These are phyloP conservation scores for Callimico goeldii DNA, from an alignment of 2,797 vertebrate species.

Conservation along the genomic window DNA sequence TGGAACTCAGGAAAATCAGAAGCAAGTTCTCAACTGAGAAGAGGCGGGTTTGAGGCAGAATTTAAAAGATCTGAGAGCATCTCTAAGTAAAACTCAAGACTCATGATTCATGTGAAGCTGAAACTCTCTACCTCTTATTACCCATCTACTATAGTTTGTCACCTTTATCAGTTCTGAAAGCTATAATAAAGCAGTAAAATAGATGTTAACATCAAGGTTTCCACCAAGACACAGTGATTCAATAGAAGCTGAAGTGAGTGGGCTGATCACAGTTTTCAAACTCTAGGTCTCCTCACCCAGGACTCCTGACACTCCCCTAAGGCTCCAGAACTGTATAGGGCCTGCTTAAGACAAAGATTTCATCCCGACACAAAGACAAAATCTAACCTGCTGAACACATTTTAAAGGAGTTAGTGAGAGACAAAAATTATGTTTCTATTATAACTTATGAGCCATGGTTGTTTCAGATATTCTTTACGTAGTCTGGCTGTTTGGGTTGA, in stretches of 20 bases:
- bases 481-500: neutral
- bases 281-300: neutral
- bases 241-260: neutral
- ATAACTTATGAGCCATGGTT: neutral
- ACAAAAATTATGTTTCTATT: neutral
- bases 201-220: neutral
- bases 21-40: neutral
- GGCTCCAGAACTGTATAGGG: neutral
- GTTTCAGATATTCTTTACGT: neutral
- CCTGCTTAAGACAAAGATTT: neutral
- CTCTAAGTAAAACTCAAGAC: neutral
- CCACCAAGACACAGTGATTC: neutral
- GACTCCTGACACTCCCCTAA: neutral
- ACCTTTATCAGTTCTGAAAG: neutral
- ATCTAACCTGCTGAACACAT: neutral
- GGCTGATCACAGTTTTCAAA: neutral
- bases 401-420: neutral
- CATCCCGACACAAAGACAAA: neutral
- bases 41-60: neutral
- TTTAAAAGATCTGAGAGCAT: neutral
- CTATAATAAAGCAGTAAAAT: neutral
- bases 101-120: neutral
- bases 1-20: neutral
- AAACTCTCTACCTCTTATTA: neutral
- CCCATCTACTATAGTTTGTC: neutral